phyloP scores from a whole-genome alignment of 2,797 vertebrate species.

The Aplochiton taeniatus region DNA sequence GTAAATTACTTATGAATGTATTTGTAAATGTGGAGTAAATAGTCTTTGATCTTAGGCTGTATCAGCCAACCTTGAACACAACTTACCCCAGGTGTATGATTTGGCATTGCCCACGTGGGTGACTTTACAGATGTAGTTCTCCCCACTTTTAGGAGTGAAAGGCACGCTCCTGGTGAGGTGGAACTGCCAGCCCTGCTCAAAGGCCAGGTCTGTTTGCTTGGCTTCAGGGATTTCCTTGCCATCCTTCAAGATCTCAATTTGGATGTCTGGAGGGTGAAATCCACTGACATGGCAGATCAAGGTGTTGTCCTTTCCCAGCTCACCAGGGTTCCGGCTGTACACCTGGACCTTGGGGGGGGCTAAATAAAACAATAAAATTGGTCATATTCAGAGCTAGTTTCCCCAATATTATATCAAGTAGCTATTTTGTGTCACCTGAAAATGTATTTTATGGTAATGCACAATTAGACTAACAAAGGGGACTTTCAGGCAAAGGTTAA shows the following conservation, averaged over 20 bases:
- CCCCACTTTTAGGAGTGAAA: conserved; percentile 37
- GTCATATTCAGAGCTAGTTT: too few relatives aligned
- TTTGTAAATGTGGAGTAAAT: too few relatives aligned
- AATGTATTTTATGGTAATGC: too few relatives aligned
- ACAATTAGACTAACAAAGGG: too few relatives aligned
- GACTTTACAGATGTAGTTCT: conserved; percentile 62
- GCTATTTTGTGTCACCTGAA: too few relatives aligned
- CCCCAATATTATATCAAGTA: too few relatives aligned
- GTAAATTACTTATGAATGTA: too few relatives aligned
- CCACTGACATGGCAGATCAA: conserved; percentile 80
- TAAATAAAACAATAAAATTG: conserved; percentile 35
- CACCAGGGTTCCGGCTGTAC: conserved; percentile 61
- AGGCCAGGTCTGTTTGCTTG: conserved; percentile 77
- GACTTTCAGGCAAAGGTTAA: too few relatives aligned
- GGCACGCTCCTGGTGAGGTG: conserved; percentile 63
- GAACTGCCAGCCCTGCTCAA: conserved; percentile 82
- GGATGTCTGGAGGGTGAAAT: conserved; percentile 84
- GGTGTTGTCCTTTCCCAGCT: conserved; percentile 45
- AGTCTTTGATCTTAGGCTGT: too few relatives aligned
- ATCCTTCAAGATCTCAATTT: conserved; percentile 64
- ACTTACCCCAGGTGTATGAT: conserved; percentile 70
- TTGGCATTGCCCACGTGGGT: rapidly evolving
- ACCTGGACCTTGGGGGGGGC: conserved; percentile 72
- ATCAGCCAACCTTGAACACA: too few relatives aligned
- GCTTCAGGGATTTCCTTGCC: rapidly evolving